A percentile compares a stretch with the other conserved stretches of the same genome.
Evolutionary conservation across 1,140 invertebrate genomes (phyloP).

Genomic region (Drosophila bocki): DNA sequence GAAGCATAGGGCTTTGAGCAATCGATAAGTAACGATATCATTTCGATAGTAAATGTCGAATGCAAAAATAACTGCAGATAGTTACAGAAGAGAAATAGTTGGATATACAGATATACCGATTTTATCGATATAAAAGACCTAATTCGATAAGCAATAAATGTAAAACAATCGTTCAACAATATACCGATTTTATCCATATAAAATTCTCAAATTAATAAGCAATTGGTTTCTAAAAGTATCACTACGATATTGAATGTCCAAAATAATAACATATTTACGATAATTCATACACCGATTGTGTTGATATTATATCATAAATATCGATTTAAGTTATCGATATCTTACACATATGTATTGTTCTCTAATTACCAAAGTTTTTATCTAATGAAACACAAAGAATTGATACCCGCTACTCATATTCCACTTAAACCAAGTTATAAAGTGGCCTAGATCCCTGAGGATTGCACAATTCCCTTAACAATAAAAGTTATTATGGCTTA

Average conservation of each 20-base stretch:
- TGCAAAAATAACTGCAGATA: background rate
- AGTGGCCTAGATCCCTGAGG: background rate
- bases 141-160: background rate
- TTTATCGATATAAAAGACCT: background rate
- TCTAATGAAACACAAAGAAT: background rate
- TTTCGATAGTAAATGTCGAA: background rate
- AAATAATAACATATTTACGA: too few relatives aligned
- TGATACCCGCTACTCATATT: too few relatives aligned
- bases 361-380: background rate
- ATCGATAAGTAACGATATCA: conserved; percentile 1
- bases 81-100: background rate
- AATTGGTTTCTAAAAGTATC: too few relatives aligned
- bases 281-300: too few relatives aligned
- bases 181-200: background rate
- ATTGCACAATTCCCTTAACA: background rate
- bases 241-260: too few relatives aligned
- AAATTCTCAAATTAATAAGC: background rate
- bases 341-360: background rate
- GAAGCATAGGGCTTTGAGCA: background rate
- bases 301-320: background rate
- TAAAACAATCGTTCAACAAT: too few relatives aligned
- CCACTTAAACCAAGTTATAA: conserved; percentile 3
- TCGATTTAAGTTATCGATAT: background rate
- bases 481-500: conserved; percentile 2
- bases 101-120: background rate